Evolutionary conservation across 2,888 invertebrate genomes (phyloP).

Genomic region (Caenorhabditis plicata): DNA sequence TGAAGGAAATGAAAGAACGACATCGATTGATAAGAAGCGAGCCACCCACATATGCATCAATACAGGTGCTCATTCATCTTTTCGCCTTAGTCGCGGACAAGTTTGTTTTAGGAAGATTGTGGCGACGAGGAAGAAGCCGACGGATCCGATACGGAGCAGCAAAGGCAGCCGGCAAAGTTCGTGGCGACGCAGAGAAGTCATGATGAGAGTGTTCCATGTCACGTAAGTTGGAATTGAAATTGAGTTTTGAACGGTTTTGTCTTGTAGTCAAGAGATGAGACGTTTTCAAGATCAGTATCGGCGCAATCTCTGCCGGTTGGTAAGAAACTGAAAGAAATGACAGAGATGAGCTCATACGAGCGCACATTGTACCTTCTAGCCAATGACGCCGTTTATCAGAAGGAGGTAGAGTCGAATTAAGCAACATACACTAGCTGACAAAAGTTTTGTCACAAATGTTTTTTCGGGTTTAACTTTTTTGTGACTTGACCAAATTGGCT

Average conservation of each 20-base stretch:
- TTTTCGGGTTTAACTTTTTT: too few relatives aligned
- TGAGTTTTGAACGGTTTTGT: not conserved
- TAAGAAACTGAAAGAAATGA: conserved; percentile 26
- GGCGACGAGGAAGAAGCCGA: conserved; percentile 22
- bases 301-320: conserved; percentile 51
- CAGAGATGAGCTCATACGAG: conserved; percentile 40
- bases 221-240: conserved; percentile 7
- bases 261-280: conserved; percentile 10
- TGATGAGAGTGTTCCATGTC: conserved; percentile 23
- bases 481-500: too few relatives aligned
- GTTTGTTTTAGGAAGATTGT: conserved; percentile 30
- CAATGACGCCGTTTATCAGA: conserved; percentile 67
- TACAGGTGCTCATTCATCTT: too few relatives aligned
- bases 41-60: conserved; percentile 41
- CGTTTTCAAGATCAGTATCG: conserved; percentile 42
- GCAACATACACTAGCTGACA: too few relatives aligned
- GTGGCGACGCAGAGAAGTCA: conserved; percentile 30
- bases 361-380: conserved; percentile 41
- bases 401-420: conserved; percentile 66
- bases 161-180: conserved; percentile 11
- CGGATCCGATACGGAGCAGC: conserved; percentile 19
- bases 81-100: too few relatives aligned
- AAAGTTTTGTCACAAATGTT: too few relatives aligned
- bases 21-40: conserved; percentile 35
- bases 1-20: too few relatives aligned